A percentile compares a stretch with the other conserved stretches of the same genome.
These are phyloP conservation scores for Trichopoda pennipes DNA, from an alignment of 2,888 invertebrate genomes.

Conservation along the genomic window DNA sequence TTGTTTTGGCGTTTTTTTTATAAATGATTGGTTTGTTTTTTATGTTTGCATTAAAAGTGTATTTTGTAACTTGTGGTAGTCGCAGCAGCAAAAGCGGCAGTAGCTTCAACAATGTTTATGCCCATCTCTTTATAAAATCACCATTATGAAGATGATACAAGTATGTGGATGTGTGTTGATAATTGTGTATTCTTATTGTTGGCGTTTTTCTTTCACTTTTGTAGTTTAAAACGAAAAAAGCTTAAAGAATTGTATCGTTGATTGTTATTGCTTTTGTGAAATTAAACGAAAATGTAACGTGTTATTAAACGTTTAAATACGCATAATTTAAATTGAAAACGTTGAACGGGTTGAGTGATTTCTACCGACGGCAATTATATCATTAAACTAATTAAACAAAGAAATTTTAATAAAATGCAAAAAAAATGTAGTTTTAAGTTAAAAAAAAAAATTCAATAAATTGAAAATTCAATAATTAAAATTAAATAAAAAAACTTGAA, in stretches of 20 bases:
- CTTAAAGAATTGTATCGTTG: conserved; percentile 41
- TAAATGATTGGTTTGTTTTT: conserved; percentile 22
- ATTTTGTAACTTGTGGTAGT: conserved; percentile 47
- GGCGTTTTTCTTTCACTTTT: conserved; percentile 16
- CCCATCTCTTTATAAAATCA: conserved; percentile 31
- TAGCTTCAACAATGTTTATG: conserved; percentile 31
- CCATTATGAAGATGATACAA: conserved; percentile 38
- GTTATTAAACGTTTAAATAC: conserved; percentile 63
- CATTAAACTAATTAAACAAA: conserved; percentile 47
- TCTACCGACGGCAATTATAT: conserved; percentile 62
- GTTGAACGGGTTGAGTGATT: conserved; percentile 9
- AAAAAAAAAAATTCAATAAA: not conserved
- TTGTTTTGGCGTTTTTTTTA: conserved; percentile 53
- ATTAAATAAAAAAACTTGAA: not conserved
- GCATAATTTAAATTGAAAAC: conserved; percentile 57
- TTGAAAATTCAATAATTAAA: not conserved
- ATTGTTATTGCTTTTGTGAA: conserved; percentile 52
- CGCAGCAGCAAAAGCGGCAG: conserved; percentile 22
- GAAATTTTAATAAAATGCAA: conserved; percentile 16
- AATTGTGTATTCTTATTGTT: conserved; percentile 26
- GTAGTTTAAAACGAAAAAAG: conserved; percentile 40
- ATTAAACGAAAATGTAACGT: conserved; percentile 61
- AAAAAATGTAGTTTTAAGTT: not conserved
- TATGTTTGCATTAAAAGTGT: conserved; percentile 42
- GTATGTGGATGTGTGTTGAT: not conserved